These are phyloP conservation scores for Dryobota labecula DNA, from an alignment of 2,888 invertebrate species.

Conservation along the genomic window DNA sequence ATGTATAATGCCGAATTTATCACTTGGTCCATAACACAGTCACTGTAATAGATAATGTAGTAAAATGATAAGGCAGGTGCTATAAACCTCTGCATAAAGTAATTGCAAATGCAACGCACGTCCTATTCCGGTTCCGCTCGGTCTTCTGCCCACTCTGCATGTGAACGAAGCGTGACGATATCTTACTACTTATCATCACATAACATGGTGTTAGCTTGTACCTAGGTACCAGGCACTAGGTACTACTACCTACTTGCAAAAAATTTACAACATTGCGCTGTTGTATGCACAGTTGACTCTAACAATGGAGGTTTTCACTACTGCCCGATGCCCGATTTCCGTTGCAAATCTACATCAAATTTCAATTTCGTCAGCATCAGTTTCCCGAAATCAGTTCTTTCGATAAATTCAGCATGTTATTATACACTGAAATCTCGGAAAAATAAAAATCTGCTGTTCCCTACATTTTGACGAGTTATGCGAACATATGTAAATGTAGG, in stretches of 20 bases:
- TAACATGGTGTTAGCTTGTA: not conserved
- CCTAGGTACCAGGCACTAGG: too few species aligned
- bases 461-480: too few species aligned
- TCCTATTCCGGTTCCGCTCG: slow-evolving; percentile 38
- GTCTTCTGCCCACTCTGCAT: slow-evolving; percentile 26
- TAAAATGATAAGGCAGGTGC: not conserved
- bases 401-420: not conserved
- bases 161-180: slow-evolving; percentile 19
- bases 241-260: not conserved
- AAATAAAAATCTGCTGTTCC: too few species aligned
- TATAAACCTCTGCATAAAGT: not conserved
- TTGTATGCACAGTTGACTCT: not conserved
- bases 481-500: too few species aligned
- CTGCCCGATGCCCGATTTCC: not conserved
- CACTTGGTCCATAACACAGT: too few species aligned
- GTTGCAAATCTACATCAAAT: too few species aligned
- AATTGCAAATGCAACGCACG: slow-evolving; percentile 15
- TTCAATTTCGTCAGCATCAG: not conserved
- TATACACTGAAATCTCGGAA: too few species aligned
- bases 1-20: too few species aligned
- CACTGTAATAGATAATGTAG: not conserved
- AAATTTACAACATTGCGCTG: not conserved
- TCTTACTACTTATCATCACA: slow-evolving; percentile 1
- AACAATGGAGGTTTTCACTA: not conserved
- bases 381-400: not conserved